Base-by-base conservation (phyloP, 2,888 invertebrate species). In the Empis livida region DNA sequence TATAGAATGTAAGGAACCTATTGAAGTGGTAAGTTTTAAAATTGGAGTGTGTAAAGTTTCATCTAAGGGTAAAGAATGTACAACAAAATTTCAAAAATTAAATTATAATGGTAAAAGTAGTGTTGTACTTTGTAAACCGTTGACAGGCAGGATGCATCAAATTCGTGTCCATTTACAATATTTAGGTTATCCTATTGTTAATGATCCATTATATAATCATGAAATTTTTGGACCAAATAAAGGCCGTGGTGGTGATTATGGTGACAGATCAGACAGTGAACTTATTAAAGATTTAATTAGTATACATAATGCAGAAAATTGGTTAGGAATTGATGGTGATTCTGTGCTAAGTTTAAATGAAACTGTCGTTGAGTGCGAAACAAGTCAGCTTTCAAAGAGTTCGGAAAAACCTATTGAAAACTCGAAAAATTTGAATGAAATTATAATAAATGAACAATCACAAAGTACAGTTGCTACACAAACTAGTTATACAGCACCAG, bases 91-190 rank as follows among this genome's bases (percentile, higher is more conserved):
- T 74, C 82, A 86, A 67, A 78, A 86, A 59, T 70, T 95, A 46
- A 87, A 87, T 39, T 91, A 74, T 72, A 89, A 94, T 69, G 80
- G 82, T 3, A 82, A 80, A 61, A 85, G 88, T 2, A 93, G 93
- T 60, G 86, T 94, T 27, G 92, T 95, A n/a, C 75, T 85, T 35
- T 94, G 93, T 72, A 80, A 82, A 62, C 95, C 94, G 1, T 83
- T 84, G 64, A 94, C 95, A 3, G 96, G 96, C 1, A 74, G 96
- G 53, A 96, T 95, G 82, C 96, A 96, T 67, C 96, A 96, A 72
- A 95, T 96, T 56, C 76, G 96, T 55, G 92, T 96, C 31, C 96
- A 96, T 70, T 77, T 96, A 50, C 96, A 96, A 70, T 96, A 86
- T 67, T 75, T 96, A 61, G 91, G 95, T 43, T 88, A 86, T 70